phyloP scores from a whole-genome alignment of 2,888 invertebrate genomes.

The Dorcus hopei region DNA sequence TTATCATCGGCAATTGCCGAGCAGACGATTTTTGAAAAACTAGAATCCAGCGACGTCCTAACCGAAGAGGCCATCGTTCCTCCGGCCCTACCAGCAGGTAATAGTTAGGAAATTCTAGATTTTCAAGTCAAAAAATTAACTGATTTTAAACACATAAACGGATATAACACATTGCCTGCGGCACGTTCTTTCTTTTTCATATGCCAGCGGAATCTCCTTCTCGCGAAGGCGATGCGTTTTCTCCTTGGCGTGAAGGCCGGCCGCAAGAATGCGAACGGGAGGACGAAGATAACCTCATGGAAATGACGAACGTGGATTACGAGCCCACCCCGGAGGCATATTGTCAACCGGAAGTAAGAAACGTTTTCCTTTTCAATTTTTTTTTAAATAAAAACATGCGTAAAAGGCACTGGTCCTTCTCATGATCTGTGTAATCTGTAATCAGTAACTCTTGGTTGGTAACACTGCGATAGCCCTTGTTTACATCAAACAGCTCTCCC shows the following conservation, averaged over 20 bases:
- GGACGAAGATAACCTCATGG: slow-evolving; percentile 13
- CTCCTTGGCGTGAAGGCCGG: slow-evolving; percentile 24
- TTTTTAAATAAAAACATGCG: too few relatives aligned
- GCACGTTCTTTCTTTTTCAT: slow-evolving; percentile 31
- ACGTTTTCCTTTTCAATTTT: background rate
- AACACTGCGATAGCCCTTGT: too few relatives aligned
- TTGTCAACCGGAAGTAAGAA: slow-evolving; percentile 35
- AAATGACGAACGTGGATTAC: slow-evolving; percentile 8
- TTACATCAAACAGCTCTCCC: too few relatives aligned
- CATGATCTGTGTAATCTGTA: too few relatives aligned
- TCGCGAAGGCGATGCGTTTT: slow-evolving; percentile 22
- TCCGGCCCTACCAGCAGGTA: slow-evolving; percentile 31
- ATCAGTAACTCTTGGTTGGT: too few relatives aligned
- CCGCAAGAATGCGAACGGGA: slow-evolving; percentile 14
- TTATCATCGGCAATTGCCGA: slow-evolving; percentile 7
- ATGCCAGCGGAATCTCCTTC: slow-evolving; percentile 35
- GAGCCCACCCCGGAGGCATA: slow-evolving; percentile 21
- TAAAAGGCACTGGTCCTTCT: too few relatives aligned
- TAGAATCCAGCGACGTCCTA: slow-evolving; percentile 6
- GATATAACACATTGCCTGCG: slow-evolving; percentile 37
- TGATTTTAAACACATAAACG: slow-evolving; percentile 12
- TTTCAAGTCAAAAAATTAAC: background rate
- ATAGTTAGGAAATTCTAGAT: slow-evolving; percentile 19
- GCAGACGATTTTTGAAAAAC: slow-evolving; percentile 7
- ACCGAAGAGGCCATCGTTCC: slow-evolving; percentile 16